phyloP scores from a whole-genome alignment of 2,113 vertebrate species.

The Caranx ignobilis region DNA sequence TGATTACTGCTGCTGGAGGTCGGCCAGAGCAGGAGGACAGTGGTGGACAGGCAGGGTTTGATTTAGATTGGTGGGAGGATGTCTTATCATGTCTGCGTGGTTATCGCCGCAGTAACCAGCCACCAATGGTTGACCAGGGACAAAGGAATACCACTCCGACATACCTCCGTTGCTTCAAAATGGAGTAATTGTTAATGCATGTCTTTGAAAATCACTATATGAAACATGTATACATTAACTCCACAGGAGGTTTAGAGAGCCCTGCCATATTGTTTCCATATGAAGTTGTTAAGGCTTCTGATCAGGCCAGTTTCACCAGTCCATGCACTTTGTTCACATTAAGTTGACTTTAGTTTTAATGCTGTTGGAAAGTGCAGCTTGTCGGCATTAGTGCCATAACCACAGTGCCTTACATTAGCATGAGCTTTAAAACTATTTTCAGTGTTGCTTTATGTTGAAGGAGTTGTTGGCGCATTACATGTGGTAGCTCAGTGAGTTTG shows the following conservation, averaged over 20 bases:
- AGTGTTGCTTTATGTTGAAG: too few relatives aligned
- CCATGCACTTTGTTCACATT: background rate
- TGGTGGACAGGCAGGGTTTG: conserved; percentile 7
- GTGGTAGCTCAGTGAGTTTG: too few relatives aligned
- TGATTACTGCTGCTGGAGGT: conserved; percentile 71
- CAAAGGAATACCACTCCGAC: background rate
- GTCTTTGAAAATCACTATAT: background rate
- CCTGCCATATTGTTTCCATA: background rate
- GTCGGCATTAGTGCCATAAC: too few relatives aligned
- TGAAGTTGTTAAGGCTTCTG: background rate
- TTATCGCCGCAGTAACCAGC: background rate
- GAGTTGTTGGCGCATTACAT: too few relatives aligned
- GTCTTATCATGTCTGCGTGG: conserved; percentile 46
- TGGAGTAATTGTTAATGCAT: background rate
- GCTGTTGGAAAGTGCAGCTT: too few relatives aligned
- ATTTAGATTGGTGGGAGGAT: conserved; percentile 33
- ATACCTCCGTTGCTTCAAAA: background rate
- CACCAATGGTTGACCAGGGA: background rate
- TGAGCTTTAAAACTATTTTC: too few relatives aligned
- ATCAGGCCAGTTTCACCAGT: background rate
- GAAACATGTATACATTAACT: background rate
- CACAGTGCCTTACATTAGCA: too few relatives aligned
- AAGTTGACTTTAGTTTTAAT: too few relatives aligned
- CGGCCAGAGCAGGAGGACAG: conserved; percentile 56
- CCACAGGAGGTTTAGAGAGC: background rate